Percentiles rank a stretch among this genome's conserved stretches.
Evolutionary conservation across 2,797 vertebrate species (phyloP).

Genomic region (Enteromius unitaeniatus): DNA sequence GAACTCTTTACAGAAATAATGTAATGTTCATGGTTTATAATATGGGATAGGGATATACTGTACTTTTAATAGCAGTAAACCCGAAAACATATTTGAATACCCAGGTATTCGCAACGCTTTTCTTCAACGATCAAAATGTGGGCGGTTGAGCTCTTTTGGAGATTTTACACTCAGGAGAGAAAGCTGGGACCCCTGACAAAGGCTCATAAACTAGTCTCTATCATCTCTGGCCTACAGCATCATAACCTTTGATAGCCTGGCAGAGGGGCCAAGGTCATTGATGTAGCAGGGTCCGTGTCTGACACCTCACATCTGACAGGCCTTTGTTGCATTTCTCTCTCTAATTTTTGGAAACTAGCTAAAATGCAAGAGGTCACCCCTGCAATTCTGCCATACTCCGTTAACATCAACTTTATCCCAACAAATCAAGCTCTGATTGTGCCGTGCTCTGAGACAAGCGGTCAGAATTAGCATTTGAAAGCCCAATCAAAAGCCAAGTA

Average conservation of each 20-base stretch:
- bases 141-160: neutral
- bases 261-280: slow-evolving; percentile 46
- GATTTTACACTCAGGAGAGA: slow-evolving; percentile 1
- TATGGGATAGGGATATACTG: neutral
- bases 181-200: slow-evolving; percentile 35
- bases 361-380: slow-evolving; percentile 31
- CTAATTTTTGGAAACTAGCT: slow-evolving; percentile 16
- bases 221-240: slow-evolving; percentile 43
- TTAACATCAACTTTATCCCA: slow-evolving; percentile 48
- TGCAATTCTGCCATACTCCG: slow-evolving; percentile 28
- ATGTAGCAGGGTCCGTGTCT: neutral
- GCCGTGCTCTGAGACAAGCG: slow-evolving; percentile 40
- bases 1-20: no score
- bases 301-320: slow-evolving; percentile 42
- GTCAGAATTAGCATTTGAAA: slow-evolving; percentile 66
- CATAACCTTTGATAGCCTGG: slow-evolving; percentile 53
- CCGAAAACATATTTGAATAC: neutral
- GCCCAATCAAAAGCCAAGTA: slow-evolving; percentile 63
- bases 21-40: no score
- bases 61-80: neutral
- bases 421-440: slow-evolving; percentile 61
- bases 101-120: neutral
- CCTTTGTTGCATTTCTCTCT: slow-evolving; percentile 42
- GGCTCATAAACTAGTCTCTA: slow-evolving; percentile 52
- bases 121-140: neutral